These are phyloP conservation scores for Andrena minutula DNA, from an alignment of 2,888 invertebrate genomes.

Conservation along the genomic window DNA sequence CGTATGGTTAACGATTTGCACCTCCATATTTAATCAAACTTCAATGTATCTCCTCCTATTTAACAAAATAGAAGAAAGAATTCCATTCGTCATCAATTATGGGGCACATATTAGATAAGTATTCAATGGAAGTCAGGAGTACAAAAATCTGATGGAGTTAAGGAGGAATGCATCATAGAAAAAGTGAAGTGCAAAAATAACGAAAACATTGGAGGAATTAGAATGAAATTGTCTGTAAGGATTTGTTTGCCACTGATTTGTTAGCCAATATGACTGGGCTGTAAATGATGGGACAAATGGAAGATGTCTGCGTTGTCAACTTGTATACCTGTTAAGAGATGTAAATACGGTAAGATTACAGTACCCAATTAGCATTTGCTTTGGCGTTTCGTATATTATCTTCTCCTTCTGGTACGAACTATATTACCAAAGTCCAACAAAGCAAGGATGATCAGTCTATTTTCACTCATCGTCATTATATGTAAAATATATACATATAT, in stretches of 20 bases:
- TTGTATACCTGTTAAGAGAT: conserved; percentile 20
- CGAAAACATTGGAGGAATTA: conserved; percentile 12
- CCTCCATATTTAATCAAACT: neutral
- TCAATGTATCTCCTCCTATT: neutral
- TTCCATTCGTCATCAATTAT: neutral
- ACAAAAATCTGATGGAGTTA: conserved; percentile 1
- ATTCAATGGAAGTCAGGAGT: neutral
- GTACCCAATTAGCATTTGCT: conserved; percentile 26
- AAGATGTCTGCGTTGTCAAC: conserved; percentile 4
- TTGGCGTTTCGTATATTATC: conserved; percentile 41
- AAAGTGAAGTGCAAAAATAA: conserved; percentile 9
- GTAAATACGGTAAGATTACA: conserved; percentile 42
- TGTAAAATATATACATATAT: conserved; percentile 73
- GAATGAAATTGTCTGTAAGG: neutral
- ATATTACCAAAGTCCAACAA: conserved; percentile 72
- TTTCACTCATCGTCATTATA: conserved; percentile 71
- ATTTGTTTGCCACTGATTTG: conserved; percentile 1
- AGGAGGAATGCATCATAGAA: neutral
- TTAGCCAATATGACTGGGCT: neutral
- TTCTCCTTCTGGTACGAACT: conserved; percentile 60
- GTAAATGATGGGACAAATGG: conserved; percentile 8
- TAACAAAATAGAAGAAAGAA: neutral
- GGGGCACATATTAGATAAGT: neutral
- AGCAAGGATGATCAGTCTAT: conserved; percentile 62
- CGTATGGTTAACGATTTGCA: neutral